Evolutionary conservation across 2,797 vertebrate genomes (phyloP).

Genomic region (Simalia tracyae): DNA sequence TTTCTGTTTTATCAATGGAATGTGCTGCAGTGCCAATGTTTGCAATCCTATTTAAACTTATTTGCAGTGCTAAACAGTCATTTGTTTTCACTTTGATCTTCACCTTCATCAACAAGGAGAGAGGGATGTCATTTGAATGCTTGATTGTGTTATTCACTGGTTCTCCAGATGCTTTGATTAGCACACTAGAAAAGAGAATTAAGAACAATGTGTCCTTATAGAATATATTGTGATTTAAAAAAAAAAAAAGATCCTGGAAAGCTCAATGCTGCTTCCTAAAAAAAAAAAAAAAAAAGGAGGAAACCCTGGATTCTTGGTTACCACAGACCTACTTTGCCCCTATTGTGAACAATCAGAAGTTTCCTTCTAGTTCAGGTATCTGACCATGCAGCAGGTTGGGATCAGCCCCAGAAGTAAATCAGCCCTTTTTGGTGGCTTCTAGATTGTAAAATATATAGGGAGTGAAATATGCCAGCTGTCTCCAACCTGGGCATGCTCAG

Average conservation of each 20-base stretch:
- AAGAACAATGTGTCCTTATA: slow-evolving; percentile 9
- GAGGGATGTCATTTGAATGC: background rate
- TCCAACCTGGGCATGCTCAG: background rate
- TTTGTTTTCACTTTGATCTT: background rate
- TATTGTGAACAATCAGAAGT: background rate
- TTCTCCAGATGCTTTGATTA: slow-evolving; percentile 8
- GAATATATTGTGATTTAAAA: background rate
- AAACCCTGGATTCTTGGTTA: background rate
- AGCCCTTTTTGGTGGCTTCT: background rate
- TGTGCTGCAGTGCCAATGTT: background rate
- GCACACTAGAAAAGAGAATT: background rate
- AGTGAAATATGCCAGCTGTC: background rate
- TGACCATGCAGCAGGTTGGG: background rate
- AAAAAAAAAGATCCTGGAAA: background rate
- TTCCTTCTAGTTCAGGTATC: background rate
- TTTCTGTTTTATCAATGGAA: background rate
- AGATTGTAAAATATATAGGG: background rate
- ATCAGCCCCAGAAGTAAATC: background rate
- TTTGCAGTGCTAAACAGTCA: background rate
- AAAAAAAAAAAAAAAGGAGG: background rate
- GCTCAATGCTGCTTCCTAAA: background rate
- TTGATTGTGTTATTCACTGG: background rate
- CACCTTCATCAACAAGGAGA: background rate
- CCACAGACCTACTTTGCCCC: background rate
- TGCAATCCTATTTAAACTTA: background rate